phyloP scores from a whole-genome alignment of 2,888 invertebrate genomes.

The Fragum whitleyi region DNA sequence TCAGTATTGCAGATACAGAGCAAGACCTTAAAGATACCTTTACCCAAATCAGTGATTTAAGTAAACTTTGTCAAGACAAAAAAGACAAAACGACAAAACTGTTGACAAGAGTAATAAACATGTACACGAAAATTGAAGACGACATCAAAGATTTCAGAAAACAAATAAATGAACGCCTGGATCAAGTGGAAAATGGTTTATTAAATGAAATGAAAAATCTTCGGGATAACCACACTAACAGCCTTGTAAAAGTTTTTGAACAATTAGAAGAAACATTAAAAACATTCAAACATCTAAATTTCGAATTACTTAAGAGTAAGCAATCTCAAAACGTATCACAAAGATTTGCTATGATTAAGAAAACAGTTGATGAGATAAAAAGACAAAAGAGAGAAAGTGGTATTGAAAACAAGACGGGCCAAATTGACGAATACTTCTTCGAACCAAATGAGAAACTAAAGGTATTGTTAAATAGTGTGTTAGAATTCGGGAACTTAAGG shows the following conservation, averaged over 20 bases:
- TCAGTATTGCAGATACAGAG: background rate
- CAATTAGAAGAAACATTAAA: slow-evolving; percentile 14
- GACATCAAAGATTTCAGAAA: slow-evolving; percentile 10
- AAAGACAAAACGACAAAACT: slow-evolving; percentile 5
- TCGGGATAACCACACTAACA: background rate
- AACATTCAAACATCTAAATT: background rate
- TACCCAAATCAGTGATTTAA: background rate
- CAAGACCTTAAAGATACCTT: slow-evolving; percentile 1
- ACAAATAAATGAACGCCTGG: background rate
- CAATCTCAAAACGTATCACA: background rate
- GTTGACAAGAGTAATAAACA: background rate
- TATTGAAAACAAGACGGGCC: background rate
- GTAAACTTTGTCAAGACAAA: background rate
- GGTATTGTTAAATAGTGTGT: background rate
- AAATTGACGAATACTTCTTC: slow-evolving; percentile 7
- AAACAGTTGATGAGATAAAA: background rate
- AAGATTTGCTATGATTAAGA: slow-evolving; percentile 4
- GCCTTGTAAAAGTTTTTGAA: background rate
- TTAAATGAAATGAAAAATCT: background rate
- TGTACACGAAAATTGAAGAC: background rate
- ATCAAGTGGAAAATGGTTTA: background rate
- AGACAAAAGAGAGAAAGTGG: slow-evolving; percentile 15
- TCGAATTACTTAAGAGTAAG: background rate
- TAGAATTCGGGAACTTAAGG: background rate
- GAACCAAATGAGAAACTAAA: slow-evolving; percentile 1